phyloP scores from a whole-genome alignment of 2,113 vertebrate genomes.

The Columba janthina region DNA sequence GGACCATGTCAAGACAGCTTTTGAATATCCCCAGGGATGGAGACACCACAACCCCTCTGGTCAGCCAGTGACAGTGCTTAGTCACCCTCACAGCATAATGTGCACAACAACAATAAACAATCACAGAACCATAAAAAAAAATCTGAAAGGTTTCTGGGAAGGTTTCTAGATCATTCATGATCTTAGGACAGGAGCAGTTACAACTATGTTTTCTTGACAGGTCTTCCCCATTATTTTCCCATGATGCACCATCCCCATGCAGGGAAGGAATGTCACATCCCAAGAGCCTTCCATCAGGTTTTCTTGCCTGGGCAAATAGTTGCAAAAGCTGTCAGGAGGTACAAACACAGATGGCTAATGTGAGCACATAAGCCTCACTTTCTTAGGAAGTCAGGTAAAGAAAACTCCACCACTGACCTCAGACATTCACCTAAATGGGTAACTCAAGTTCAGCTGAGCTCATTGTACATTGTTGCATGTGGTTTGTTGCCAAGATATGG shows the following conservation, averaged over 20 bases:
- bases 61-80: too few relatives aligned
- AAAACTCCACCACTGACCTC: neutral
- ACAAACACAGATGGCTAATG: neutral
- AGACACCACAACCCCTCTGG: too few relatives aligned
- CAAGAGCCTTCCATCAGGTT: neutral
- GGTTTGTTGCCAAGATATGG: neutral
- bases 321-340: neutral
- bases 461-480: neutral
- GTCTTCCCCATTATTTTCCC: neutral
- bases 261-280: neutral
- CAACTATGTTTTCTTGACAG: too few relatives aligned
- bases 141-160: too few relatives aligned
- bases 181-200: too few relatives aligned
- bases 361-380: neutral
- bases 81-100: too few relatives aligned
- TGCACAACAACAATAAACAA: too few relatives aligned
- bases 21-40: too few relatives aligned
- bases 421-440: neutral
- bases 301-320: neutral
- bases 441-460: neutral
- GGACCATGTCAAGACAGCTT: too few relatives aligned
- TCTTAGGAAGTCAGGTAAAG: neutral
- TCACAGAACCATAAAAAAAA: too few relatives aligned
- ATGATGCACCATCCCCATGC: fast-evolving
- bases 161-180: too few relatives aligned